Percentiles rank a stretch among this genome's conserved stretches.
Conservation (phyloP, 2,888 invertebrate species). For the Drosophila tanythrix region DNA sequence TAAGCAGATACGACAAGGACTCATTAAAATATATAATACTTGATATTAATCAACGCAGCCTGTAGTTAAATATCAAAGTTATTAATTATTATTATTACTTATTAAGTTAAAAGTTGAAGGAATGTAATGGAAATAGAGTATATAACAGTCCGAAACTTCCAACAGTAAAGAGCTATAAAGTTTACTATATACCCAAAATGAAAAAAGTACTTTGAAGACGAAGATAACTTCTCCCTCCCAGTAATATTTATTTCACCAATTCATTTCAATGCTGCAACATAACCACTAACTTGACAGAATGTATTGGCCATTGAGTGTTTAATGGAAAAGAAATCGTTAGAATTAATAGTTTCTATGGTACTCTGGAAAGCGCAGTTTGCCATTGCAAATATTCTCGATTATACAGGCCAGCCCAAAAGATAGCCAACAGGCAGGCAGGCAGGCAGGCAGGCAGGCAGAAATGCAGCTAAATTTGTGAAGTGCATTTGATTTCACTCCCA, state of each 20-base stretch:
- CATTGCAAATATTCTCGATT: neutral
- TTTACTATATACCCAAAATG: neutral
- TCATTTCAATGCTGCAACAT: neutral
- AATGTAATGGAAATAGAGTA: neutral
- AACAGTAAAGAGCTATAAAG: neutral
- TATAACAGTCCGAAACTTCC: neutral
- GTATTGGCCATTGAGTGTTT: neutral
- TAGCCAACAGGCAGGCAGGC: neutral
- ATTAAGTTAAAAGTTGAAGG: fast-evolving
- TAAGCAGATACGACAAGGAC: neutral
- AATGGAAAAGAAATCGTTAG: neutral
- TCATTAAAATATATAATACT: neutral
- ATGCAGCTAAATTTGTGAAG: conserved; percentile 12
- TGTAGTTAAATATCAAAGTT: neutral
- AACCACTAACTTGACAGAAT: neutral
- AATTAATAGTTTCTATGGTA: conserved; percentile 5
- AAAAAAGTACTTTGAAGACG: neutral
- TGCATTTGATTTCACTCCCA: conserved; percentile 10
- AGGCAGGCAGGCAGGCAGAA: neutral
- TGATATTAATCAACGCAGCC: neutral
- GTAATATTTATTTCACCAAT: neutral
- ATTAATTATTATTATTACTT: no score
- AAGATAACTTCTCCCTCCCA: neutral
- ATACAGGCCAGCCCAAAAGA: neutral
- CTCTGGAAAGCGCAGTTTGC: conserved; percentile 1